Conservation (phyloP, 1,140 invertebrate species). For the Drosophila paulistorum region DNA sequence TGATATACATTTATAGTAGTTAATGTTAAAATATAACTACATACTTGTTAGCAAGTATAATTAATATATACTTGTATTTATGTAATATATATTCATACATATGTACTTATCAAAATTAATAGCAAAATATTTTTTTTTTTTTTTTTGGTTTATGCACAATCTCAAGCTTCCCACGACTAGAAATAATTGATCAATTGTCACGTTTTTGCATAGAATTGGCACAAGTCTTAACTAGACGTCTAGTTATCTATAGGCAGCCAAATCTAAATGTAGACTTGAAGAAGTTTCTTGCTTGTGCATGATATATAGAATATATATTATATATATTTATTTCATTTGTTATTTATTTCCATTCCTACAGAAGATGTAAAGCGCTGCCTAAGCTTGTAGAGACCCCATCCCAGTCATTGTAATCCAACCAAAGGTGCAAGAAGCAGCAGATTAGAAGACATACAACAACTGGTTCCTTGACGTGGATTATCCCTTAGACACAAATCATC, state of each 20-base stretch:
- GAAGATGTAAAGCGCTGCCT: conserved; percentile 57
- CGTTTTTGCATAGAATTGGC: conserved; percentile 66
- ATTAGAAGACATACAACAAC: not conserved
- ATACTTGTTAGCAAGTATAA: too few relatives aligned
- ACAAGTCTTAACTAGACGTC: conserved; percentile 41
- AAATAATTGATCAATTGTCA: conserved; percentile 50
- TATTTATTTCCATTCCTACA: conserved; percentile 21
- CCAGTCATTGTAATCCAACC: conserved; percentile 50
- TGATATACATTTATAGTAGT: not conserved
- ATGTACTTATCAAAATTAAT: not conserved
- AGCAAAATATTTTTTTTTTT: conserved; percentile 11
- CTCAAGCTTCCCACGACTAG: conserved; percentile 28
- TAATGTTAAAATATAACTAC: not conserved
- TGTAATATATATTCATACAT: not conserved
- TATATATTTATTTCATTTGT: conserved; percentile 1
- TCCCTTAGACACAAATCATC: not conserved
- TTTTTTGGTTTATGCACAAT: not conserved
- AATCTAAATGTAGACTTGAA: conserved; percentile 3
- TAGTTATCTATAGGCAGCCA: conserved; percentile 25
- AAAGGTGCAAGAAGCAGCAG: conserved; percentile 46
- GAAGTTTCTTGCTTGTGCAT: not conserved
- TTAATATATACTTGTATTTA: not conserved
- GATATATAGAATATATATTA: conserved; percentile 1
- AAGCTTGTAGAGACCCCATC: not conserved
- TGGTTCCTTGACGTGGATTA: conserved; percentile 10